Base-by-base conservation (phyloP, 2,888 invertebrate species). In the Loripinus fragilis region DNA sequence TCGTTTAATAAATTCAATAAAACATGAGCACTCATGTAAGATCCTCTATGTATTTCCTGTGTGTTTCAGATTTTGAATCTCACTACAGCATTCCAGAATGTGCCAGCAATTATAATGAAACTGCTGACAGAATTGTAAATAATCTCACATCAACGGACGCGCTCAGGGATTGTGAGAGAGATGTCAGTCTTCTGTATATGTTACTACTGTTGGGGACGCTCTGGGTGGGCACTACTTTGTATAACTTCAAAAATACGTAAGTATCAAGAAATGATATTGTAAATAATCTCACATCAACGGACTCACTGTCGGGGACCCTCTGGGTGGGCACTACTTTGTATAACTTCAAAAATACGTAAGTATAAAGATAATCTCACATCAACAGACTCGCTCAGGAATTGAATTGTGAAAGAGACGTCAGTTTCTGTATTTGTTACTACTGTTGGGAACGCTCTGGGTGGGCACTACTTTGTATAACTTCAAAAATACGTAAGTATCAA, bases 241-340 rank as follows among this genome's bases (percentile, higher is more conserved):
- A 94, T 91, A 95, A 95, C 90, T 95, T 95, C 90, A 95, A 95
- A 80, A 95, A 95, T 89, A 95, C 95, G 95, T 94, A 88, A 91
- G 94, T 87, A 76, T 28, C 25, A 55, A n/a, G n/a, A n/a, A n/a
- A n/a, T n/a, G n/a, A n/a, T n/a, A n/a, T n/a, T n/a, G n/a, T n/a
- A n/a, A n/a, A n/a, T n/a, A n/a, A n/a, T n/a, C n/a, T n/a, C n/a
- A n/a, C n/a, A n/a, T n/a, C n/a, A n/a, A n/a, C n/a, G n/a, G n/a
- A n/a, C n/a, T n/a, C n/a, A n/a, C n/a, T n/a, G n/a, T n/a, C n/a
- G n/a, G n/a, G n/a, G n/a, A n/a, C n/a, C n/a, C n/a, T n/a, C n/a
- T n/a, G n/a, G n/a, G n/a, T n/a, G n/a, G n/a, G n/a, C n/a, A n/a
- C n/a, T n/a, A n/a, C n/a, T n/a, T n/a, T n/a, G n/a, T n/a, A n/a